A percentile compares a stretch with the other conserved stretches of the same genome.
These are phyloP conservation scores for Perdita meconis DNA, from an alignment of 2,888 invertebrate genomes.

Conservation along the genomic window DNA sequence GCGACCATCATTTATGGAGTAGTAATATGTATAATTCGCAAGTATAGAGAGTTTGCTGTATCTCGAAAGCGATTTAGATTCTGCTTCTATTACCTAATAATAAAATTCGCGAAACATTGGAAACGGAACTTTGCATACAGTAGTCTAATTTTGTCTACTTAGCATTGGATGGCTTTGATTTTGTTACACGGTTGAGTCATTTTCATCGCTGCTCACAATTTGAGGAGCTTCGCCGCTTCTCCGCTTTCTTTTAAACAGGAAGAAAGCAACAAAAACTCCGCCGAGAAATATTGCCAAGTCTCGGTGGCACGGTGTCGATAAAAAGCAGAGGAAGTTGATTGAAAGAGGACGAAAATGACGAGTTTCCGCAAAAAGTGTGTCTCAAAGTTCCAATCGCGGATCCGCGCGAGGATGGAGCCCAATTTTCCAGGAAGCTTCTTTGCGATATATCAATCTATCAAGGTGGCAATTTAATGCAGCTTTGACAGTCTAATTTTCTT, in stretches of 20 bases:
- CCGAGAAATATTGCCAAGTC: background rate
- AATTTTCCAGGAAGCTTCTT: background rate
- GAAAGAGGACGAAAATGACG: background rate
- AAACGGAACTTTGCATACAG: too few species aligned
- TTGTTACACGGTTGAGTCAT: background rate
- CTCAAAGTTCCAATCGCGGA: background rate
- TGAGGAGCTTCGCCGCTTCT: background rate
- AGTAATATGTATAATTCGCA: too few species aligned
- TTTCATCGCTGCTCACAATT: background rate
- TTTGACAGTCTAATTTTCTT: slow-evolving; percentile 46
- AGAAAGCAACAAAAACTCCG: slow-evolving; percentile 17
- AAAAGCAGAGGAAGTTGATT: background rate
- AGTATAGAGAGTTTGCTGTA: too few species aligned
- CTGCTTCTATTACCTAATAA: too few species aligned
- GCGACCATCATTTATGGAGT: too few species aligned
- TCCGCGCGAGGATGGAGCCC: background rate
- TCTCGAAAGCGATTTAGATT: too few species aligned
- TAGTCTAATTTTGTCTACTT: too few species aligned
- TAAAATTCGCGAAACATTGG: too few species aligned
- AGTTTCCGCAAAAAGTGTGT: background rate
- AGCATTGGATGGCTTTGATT: too few species aligned
- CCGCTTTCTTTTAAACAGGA: background rate
- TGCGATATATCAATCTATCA: slow-evolving; percentile 24
- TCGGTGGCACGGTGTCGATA: background rate
- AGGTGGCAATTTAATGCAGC: slow-evolving; percentile 29